Evolutionary conservation across 2,113 vertebrate genomes (phyloP), one percentile per base, ranked within the genome.

Genomic region (Perca fluviatilis): DNA sequence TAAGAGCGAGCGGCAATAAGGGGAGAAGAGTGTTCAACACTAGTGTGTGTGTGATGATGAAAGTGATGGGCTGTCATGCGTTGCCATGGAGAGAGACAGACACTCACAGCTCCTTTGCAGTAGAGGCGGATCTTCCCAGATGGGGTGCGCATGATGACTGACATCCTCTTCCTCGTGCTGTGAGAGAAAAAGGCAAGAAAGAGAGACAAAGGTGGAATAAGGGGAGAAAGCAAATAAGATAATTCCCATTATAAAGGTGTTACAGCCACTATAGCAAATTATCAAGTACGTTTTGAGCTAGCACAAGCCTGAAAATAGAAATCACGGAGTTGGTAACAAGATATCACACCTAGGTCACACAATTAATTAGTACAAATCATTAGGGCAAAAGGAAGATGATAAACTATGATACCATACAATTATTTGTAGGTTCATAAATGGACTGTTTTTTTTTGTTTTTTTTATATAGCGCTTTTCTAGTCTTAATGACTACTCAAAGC

Each of bases 21-120:
- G 49, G 58, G 11, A 64, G 73, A 19, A 36, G 82, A 74, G 66
- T 11, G 2, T 62, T 82, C n/a, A 5, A 53, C 62, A 68, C 23
- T 33, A 23, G 6, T 54, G n/a, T 58, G 13, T 19, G 65, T 58
- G 65, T 6, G 63, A 64, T 8, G 27, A 65, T 74, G 75, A 72
- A 77, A 78, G 74, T 75, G 86, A 88, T 58, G 82, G 72, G 85
- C 84, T 87, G 91, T 80, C 86, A 85, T 68, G 73, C 19, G 92
- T 95, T 94, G 91, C 94, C 90, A 95, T 95, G 91, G 95, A 85
- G 90, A 94, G 73, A 92, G 88, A 94, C 85, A 84, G 91, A 91
- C 90, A 97, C 98, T 99, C 94, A 99, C 98, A 74, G 98, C 98
- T 95, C 98, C 98, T 96, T 99, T 99, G 96, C 98, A 99, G 96